These are phyloP conservation scores for Psylliodes chrysocephalus DNA, from an alignment of 2,888 invertebrate genomes.

Conservation along the genomic window DNA sequence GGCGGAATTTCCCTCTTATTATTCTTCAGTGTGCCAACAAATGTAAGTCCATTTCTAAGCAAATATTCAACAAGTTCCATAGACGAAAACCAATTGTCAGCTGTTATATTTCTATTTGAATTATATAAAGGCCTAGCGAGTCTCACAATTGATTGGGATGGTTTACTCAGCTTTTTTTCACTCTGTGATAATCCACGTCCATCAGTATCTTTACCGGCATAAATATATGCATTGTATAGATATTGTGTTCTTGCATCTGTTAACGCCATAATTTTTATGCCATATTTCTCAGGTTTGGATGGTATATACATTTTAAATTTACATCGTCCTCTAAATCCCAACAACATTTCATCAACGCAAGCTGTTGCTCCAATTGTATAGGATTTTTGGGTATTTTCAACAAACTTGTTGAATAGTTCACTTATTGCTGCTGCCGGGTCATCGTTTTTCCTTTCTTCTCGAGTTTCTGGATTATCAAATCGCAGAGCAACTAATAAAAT, in stretches of 20 bases:
- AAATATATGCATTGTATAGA: slow-evolving; percentile 49
- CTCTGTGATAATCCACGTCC: slow-evolving; percentile 32
- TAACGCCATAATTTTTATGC: no score
- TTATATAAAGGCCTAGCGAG: slow-evolving; percentile 11
- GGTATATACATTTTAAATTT: no score
- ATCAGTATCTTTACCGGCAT: no score
- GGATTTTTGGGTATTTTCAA: slow-evolving; percentile 25
- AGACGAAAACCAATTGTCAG: slow-evolving; percentile 33
- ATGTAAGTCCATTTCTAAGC: slow-evolving; percentile 44
- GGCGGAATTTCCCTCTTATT: slow-evolving; percentile 38
- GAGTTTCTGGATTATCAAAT: slow-evolving; percentile 43
- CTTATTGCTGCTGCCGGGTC: slow-evolving; percentile 38
- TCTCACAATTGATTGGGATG: slow-evolving; percentile 27
- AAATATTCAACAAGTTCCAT: slow-evolving; percentile 19
- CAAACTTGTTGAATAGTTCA: slow-evolving; percentile 33
- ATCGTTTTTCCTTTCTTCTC: slow-evolving; percentile 36
- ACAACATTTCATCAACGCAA: slow-evolving; percentile 52
- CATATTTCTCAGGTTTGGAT: no score
- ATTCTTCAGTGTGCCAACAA: slow-evolving; percentile 12
- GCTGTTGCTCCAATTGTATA: slow-evolving; percentile 23
- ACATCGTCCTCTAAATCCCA: slow-evolving; percentile 50
- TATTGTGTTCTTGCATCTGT: slow-evolving; percentile 48
- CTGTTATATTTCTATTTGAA: slow-evolving; percentile 24
- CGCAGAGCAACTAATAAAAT: slow-evolving; percentile 39
- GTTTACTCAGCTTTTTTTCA: slow-evolving; percentile 15